Conservation (phyloP, 2,888 invertebrate species). For the Conops quadrifasciatus region DNA sequence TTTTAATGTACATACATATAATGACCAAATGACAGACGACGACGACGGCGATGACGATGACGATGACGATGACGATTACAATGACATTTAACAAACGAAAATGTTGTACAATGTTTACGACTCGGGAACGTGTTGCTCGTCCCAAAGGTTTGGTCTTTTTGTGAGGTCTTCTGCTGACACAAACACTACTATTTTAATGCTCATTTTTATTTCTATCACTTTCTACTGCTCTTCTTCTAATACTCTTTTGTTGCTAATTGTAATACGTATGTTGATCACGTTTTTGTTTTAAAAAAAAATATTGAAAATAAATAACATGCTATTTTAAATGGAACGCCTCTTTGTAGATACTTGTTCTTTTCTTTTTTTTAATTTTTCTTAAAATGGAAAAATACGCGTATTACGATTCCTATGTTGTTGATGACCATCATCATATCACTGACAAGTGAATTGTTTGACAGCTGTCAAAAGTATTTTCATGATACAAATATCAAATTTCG, state of each 20-base stretch:
- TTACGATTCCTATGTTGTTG: not conserved
- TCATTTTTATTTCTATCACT: not conserved
- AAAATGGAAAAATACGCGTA: not conserved
- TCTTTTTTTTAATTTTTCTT: no score
- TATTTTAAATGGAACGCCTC: not conserved
- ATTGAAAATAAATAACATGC: not conserved
- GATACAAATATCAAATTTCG: not conserved
- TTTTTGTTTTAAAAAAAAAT: not conserved
- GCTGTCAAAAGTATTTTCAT: not conserved
- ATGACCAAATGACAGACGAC: not conserved
- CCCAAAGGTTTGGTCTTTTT: not conserved
- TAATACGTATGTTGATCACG: constrained; percentile 6
- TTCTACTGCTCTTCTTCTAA: not conserved
- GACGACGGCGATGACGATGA: not conserved
- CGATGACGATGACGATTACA: not conserved
- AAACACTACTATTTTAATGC: not conserved
- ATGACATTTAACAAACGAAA: not conserved
- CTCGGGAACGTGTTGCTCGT: not conserved
- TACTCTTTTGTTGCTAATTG: not conserved
- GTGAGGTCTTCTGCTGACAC: not conserved
- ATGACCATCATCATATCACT: not conserved
- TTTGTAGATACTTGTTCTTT: no score
- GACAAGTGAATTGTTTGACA: not conserved
- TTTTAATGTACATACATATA: no score
- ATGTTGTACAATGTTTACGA: not conserved